phyloP scores from a whole-genome alignment of 35 echinoderm and acorn worm species.

The Diadema setosum region DNA sequence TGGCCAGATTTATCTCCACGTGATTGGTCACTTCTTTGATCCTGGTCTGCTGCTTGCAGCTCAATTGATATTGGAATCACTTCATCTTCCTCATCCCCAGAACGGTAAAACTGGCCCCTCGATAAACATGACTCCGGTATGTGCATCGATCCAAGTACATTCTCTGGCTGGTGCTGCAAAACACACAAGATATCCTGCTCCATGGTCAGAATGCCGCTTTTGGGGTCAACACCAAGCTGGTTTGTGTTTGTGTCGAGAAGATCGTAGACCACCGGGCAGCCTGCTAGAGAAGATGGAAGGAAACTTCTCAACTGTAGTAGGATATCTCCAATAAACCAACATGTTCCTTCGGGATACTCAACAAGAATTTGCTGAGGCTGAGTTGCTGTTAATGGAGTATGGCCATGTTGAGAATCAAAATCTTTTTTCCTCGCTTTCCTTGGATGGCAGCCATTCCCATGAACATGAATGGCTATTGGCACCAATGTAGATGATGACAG shows the following conservation, averaged over 20 bases:
- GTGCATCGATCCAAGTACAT: slow-evolving; percentile 9
- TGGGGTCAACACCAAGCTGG: not conserved
- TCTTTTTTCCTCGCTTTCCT: slow-evolving; percentile 48
- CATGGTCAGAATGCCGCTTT: not conserved
- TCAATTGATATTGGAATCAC: not conserved
- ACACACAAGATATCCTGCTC: not conserved
- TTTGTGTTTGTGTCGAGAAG: slow-evolving; percentile 19
- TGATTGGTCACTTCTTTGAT: not conserved
- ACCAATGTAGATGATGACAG: slow-evolving; percentile 30
- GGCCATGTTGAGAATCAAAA: slow-evolving; percentile 18
- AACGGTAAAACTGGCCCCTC: not conserved
- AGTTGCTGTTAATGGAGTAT: slow-evolving; percentile 31
- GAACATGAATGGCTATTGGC: slow-evolving; percentile 64
- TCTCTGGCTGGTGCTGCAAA: slow-evolving; percentile 9
- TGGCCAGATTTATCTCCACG: not conserved
- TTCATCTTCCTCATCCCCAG: not conserved
- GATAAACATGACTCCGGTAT: slow-evolving; percentile 17
- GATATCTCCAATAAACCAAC: slow-evolving; percentile 38
- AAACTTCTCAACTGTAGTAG: slow-evolving; percentile 40
- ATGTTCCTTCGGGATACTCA: slow-evolving; percentile 52
- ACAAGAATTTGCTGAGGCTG: slow-evolving; percentile 39
- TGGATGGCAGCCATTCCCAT: slow-evolving; percentile 74
- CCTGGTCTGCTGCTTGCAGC: not conserved
- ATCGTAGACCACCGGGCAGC: not conserved
- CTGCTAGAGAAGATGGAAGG: slow-evolving; percentile 35